Conservation (phyloP, 2,888 invertebrate genomes). For the Archaeoteleia sp. region DNA sequence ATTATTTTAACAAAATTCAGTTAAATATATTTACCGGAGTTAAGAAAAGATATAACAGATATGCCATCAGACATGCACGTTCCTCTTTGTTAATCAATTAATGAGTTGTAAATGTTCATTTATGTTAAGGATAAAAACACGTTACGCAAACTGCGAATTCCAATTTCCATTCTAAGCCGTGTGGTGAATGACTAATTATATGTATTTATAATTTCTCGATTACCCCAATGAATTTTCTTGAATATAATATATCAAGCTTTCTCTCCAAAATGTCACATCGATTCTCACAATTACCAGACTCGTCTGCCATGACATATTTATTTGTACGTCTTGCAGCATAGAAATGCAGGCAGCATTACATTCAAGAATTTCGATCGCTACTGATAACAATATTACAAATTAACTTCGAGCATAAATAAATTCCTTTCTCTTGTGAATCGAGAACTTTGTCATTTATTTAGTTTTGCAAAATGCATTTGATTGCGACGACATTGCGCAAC, state of each 20-base stretch:
- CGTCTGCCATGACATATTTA: slow-evolving; percentile 54
- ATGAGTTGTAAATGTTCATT: slow-evolving; percentile 38
- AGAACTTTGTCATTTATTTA: slow-evolving; percentile 25
- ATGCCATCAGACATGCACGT: neutral
- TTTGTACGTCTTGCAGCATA: slow-evolving; percentile 40
- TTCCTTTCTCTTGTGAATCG: slow-evolving; percentile 35
- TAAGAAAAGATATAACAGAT: too few species aligned
- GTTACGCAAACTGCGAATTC: slow-evolving; percentile 46
- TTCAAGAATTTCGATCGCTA: slow-evolving; percentile 48
- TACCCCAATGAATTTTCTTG: slow-evolving; percentile 48
- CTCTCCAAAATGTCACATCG: slow-evolving; percentile 59
- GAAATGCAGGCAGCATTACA: slow-evolving; percentile 35
- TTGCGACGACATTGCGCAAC: slow-evolving; percentile 7
- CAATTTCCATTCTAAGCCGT: slow-evolving; percentile 42
- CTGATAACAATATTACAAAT: slow-evolving; percentile 52
- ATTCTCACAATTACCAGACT: slow-evolving; percentile 56
- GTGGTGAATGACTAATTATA: slow-evolving; percentile 44
- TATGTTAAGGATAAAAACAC: slow-evolving; percentile 38
- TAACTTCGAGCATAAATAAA: slow-evolving; percentile 37
- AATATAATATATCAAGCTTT: slow-evolving; percentile 55
- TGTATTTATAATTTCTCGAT: slow-evolving; percentile 52
- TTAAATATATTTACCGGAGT: too few species aligned
- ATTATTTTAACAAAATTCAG: too few species aligned
- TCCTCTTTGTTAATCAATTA: slow-evolving; percentile 32
- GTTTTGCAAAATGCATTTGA: slow-evolving; percentile 1